These are phyloP conservation scores for Sitophilus oryzae DNA, from an alignment of 1,140 invertebrate species.

Conservation along the genomic window DNA sequence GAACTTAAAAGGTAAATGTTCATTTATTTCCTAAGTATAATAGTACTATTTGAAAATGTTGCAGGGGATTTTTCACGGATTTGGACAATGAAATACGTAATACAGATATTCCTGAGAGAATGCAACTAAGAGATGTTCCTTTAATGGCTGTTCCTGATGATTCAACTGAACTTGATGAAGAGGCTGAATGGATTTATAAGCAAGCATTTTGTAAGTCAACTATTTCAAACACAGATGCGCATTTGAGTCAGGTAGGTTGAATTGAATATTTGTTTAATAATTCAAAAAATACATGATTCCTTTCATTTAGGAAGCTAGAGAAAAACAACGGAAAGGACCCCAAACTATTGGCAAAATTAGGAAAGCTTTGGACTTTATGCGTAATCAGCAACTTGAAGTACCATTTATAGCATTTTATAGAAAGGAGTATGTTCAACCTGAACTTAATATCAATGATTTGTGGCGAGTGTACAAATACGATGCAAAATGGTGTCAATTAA, in stretches of 20 bases:
- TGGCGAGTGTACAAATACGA: conserved; percentile 97
- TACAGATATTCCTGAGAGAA: conserved; percentile 84
- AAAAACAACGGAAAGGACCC: conserved; percentile 52
- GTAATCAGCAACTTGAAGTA: conserved; percentile 91
- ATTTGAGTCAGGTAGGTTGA: conserved; percentile 37
- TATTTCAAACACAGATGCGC: conserved; percentile 68
- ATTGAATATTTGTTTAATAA: not conserved
- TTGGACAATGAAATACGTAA: conserved; percentile 87
- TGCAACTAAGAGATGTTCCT: conserved; percentile 86
- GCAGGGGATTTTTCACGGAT: conserved; percentile 87
- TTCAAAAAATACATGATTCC: conserved; percentile 29
- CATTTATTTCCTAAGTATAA: not conserved
- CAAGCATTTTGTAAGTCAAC: conserved; percentile 82
- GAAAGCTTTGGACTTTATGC: conserved; percentile 92
- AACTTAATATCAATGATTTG: conserved; percentile 90
- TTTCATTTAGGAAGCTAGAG: conserved; percentile 45
- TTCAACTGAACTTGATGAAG: conserved; percentile 84
- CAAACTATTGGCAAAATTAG: conserved; percentile 81
- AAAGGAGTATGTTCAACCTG: conserved; percentile 95
- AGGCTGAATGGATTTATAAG: conserved; percentile 97
- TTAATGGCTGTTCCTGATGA: conserved; percentile 74
- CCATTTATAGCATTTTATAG: conserved; percentile 98
- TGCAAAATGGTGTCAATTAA: conserved; percentile 93
- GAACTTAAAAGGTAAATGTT: conserved; percentile 71
- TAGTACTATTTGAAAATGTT: not conserved